Base-by-base conservation (phyloP, 1,140 invertebrate species). In the Papilio dardanus region DNA sequence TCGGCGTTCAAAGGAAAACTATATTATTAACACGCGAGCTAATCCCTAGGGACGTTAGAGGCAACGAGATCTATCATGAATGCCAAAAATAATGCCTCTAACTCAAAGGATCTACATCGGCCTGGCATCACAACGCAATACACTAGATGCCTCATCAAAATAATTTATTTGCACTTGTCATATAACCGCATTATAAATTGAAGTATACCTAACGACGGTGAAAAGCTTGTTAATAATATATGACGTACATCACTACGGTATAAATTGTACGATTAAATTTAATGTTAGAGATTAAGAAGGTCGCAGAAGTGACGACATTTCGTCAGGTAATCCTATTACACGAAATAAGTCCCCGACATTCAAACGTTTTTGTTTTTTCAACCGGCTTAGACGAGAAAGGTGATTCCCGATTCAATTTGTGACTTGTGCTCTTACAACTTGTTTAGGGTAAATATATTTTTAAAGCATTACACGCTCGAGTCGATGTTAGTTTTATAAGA, bases 251-350 rank as follows among this genome's bases (percentile, higher is more conserved):
- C 68, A 74, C 75, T 74, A 73, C 35, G 73, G 69, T 79, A 78
- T 58, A 77, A 80, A 84, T 83, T 78, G 77, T 81, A 79, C 68
- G 46, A 83, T 87, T 84, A 80, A 83, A 86, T 84, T 85, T 81
- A 86, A 85, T 83, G 83, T 81, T 74, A 77, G 77, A 77, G 78
- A 81, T 82, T 82, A 81, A 74, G 75, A 79, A 85, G 80, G 80
- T 85, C 79, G 79, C 74, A 66, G 79, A 74, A 78, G 80, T 81
- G 80, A 83, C 80, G 79, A 79, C 82, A 86, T 84, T 87, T 89
- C 84, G 82, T 85, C 80, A 80, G 75, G 80, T 86, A 89, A 89
- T 87, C 82, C 77, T 84, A 88, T 89, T 87, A 86, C 81, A 78
- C 19, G 75, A 77, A 82, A 79, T 81, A 75, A 69, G 71, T 77